Base-by-base conservation (phyloP, 2,888 invertebrate species). In the Yponomeuta sedellus region DNA sequence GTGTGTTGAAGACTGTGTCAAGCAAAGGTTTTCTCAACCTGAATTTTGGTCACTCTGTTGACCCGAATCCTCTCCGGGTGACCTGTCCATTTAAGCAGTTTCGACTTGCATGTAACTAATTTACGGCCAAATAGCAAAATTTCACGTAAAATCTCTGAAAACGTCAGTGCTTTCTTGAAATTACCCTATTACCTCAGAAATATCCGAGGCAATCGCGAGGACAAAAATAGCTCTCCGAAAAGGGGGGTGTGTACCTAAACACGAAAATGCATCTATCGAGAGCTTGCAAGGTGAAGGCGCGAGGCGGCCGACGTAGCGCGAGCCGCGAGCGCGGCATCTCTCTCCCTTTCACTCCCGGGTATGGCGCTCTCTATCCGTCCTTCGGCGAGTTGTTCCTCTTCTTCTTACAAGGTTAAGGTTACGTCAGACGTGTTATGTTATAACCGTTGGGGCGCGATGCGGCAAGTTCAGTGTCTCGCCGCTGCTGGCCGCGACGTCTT, bases 341-440 rank as follows among this genome's bases (percentile, higher is more conserved):
- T 87, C 85, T 91, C 90, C 87, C 88, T 88, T 88, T 90, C 89
- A 86, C 86, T 84, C 86, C 72, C 75, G 77, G 79, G 81, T 90
- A 88, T 88, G 77, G 89, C 88, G 78, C 85, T 91, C 89, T 90
- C 88, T 86, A 84, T 89, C 91, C 88, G 89, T 89, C 89, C 90
- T 89, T 91, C 88, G 88, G 82, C 81, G 78, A 86, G 79, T 86
- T 81, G 86, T 88, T 89, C 89, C 90, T 88, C 91, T 90, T 88
- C 89, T 90, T 91, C 91, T 89, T 88, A 91, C 91, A 91, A 91
- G 91, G 91, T 91, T 91, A 91, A 91, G 91, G 91, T 91, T 91
- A 91, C 91, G 91, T 91, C 91, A 91, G 91, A 89, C 88, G 85
- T 91, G 91, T 91, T 91, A 91, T 90, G 91, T 91, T 91, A 91